Base-by-base conservation (phyloP, 35 echinoderm and acorn worm genomes). In the Apostichopus japonicus region DNA sequence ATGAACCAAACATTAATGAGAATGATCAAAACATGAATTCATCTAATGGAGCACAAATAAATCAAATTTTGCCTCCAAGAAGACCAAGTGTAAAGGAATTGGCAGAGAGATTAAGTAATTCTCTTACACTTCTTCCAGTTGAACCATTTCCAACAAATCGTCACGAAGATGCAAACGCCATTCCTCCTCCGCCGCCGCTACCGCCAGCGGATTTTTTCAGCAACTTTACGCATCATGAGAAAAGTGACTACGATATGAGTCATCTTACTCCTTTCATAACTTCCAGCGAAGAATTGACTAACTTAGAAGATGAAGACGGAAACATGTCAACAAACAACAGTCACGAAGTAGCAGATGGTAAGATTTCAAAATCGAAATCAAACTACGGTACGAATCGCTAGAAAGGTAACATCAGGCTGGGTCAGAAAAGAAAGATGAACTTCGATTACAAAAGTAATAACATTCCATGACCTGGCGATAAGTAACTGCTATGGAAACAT, bases 11-110 rank as follows among this genome's bases (percentile, higher is more conserved):
- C n/a, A 11, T 53, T 67, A 56, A 89, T n/a, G 23, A 67, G 9
- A 10, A 6, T 22, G 44, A 75, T 62, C 10, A 8, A 67, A 72
- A 89, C 65, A 51, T 52, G 9, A 67, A 73, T 15, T 89, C 24
- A 27, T 89, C 86, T 16, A 73, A 67, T 19, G 86, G 27, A 67
- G 72, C 73, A 61, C 17, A 10, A 8, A 9, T 24, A 17, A 0
- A 22, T 5, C 15, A 4, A 90, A 7, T 53, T 57, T 17, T 44
- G 15, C 8, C 15, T 51, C 19, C 14, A 72, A 62, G 63, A 56
- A 27, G 90, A n/a, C 90, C 76, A 25, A 91, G 90, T 33, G 90
- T 91, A 1, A 91, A 91, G 58, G 90, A 91, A 91, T 61, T 91
- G 77, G 90, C 90, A 55, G 10, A 91, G 77, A 57, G 55, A 67